Evolutionary conservation across 2,888 invertebrate species (phyloP).

Genomic region (Falcaria lacertinaria): DNA sequence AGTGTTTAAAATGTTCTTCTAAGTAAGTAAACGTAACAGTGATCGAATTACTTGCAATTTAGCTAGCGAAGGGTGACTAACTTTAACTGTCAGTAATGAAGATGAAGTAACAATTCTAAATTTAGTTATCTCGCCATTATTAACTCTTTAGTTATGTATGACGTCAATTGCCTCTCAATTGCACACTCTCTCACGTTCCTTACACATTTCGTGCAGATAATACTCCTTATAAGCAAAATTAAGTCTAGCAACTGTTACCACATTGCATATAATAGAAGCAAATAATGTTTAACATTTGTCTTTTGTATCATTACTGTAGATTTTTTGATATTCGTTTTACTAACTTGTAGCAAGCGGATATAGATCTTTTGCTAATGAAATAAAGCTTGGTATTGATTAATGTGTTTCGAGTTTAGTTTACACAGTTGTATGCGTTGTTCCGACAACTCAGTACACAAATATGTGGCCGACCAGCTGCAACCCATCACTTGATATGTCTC

Average conservation of each 20-base stretch:
- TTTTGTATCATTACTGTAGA: background rate
- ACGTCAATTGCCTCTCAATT: background rate
- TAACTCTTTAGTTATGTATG: background rate
- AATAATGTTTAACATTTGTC: background rate
- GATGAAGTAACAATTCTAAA: background rate
- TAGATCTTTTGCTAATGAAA: background rate
- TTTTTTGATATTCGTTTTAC: background rate
- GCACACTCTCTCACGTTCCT: background rate
- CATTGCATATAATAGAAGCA: background rate
- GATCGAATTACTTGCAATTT: no score
- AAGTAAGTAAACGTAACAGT: background rate
- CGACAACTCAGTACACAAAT: constrained; percentile 38
- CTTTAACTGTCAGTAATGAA: background rate
- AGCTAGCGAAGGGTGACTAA: background rate
- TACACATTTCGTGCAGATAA: background rate
- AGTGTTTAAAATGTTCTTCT: background rate
- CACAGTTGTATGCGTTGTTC: constrained; percentile 45
- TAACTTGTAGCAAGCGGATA: background rate
- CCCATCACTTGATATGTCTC: constrained; percentile 29
- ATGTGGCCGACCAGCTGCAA: constrained; percentile 38
- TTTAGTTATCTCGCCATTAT: background rate
- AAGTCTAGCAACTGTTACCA: background rate
- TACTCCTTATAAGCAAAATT: background rate
- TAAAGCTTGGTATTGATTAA: constrained; percentile 6
- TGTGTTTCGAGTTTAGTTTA: constrained; percentile 31